Conservation (phyloP, 2,797 vertebrate genomes). For the Ibycter americanus region DNA sequence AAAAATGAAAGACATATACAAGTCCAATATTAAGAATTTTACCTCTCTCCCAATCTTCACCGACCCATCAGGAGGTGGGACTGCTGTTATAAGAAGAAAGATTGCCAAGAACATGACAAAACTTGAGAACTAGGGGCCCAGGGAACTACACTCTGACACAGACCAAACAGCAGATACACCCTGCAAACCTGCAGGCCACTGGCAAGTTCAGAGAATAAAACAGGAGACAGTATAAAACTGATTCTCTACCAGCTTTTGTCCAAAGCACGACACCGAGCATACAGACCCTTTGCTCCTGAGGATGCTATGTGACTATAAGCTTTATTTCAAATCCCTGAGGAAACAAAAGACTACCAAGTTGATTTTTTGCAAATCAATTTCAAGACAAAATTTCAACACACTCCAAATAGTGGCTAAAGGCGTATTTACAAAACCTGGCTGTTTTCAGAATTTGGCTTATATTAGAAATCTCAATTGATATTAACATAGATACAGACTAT, state of each 20-base stretch:
- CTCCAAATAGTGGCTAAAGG: neutral
- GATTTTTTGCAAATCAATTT: neutral
- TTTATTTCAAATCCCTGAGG: neutral
- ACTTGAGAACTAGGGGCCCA: neutral
- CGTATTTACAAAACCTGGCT: neutral
- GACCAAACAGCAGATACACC: rapidly evolving
- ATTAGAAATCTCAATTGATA: neutral
- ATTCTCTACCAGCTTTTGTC: neutral
- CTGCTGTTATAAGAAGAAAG: neutral
- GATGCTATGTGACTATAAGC: rapidly evolving
- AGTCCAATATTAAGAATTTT: neutral
- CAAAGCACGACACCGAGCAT: rapidly evolving
- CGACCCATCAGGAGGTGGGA: neutral
- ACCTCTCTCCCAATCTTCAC: neutral
- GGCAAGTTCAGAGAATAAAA: neutral
- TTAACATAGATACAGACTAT: neutral
- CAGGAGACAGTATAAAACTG: neutral
- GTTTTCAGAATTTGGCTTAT: neutral
- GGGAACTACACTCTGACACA: neutral
- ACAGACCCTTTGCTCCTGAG: neutral
- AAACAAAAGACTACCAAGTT: neutral
- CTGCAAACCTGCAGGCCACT: neutral
- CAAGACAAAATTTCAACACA: neutral
- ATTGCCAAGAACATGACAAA: neutral
- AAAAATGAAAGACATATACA: neutral